These are phyloP conservation scores for Knipowitschia caucasica DNA, from an alignment of 2,797 vertebrate species.

Conservation along the genomic window DNA sequence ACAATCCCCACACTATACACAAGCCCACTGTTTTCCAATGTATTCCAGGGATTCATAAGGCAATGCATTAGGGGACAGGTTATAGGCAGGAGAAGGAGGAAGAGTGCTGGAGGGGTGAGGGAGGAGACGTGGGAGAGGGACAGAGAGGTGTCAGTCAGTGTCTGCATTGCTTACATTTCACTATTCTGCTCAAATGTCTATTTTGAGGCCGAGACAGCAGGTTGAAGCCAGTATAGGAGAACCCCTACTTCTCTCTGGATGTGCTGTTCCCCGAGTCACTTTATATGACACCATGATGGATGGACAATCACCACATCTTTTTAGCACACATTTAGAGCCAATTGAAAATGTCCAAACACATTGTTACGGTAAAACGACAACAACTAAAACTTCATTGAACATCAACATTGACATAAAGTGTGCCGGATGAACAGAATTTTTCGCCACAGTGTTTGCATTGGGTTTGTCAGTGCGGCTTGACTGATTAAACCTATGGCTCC, in stretches of 20 bases:
- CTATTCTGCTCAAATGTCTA: slow-evolving; percentile 76
- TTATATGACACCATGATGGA: slow-evolving; percentile 76
- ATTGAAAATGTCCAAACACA: slow-evolving; percentile 8
- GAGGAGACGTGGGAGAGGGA: slow-evolving; percentile 37
- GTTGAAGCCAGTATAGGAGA: slow-evolving; percentile 77
- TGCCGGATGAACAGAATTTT: slow-evolving; percentile 1
- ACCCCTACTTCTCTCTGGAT: slow-evolving; percentile 70
- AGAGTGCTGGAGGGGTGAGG: slow-evolving; percentile 43
- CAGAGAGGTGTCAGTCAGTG: slow-evolving; percentile 72
- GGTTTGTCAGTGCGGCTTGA: slow-evolving; percentile 11
- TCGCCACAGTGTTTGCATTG: slow-evolving; percentile 11
- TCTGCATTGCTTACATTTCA: slow-evolving; percentile 79
- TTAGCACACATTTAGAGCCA: slow-evolving; percentile 45
- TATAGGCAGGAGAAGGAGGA: slow-evolving; percentile 48
- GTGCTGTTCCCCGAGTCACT: slow-evolving; percentile 64
- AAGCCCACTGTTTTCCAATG: slow-evolving; percentile 38
- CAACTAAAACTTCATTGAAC: slow-evolving; percentile 19
- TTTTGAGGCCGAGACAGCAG: slow-evolving; percentile 78
- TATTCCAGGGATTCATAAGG: slow-evolving; percentile 49
- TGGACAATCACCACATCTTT: slow-evolving; percentile 63
- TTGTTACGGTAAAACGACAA: not conserved
- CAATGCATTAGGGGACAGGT: slow-evolving; percentile 34
- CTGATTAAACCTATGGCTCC: slow-evolving; percentile 8
- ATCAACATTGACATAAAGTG: not conserved
- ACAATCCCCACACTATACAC: slow-evolving; percentile 27